Evolutionary conservation across 2,888 invertebrate genomes (phyloP).

Genomic region (Patella caerulea): DNA sequence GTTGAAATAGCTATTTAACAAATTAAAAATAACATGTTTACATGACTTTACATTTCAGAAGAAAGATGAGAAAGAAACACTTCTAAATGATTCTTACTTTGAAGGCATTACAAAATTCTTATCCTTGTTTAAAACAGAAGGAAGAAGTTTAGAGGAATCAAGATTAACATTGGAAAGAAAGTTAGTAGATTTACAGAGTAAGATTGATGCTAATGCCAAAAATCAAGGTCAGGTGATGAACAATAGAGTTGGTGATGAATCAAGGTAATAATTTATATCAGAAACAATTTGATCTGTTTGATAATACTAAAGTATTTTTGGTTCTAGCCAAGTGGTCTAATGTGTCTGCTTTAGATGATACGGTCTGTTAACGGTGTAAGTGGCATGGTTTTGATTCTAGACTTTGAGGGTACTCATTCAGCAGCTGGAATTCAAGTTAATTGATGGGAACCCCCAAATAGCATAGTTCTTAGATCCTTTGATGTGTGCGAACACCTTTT

Average conservation of each 20-base stretch:
- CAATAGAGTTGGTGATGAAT: background rate
- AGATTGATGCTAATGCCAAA: slow-evolving; percentile 52
- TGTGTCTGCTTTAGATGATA: too few relatives aligned
- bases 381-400: too few relatives aligned
- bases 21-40: background rate
- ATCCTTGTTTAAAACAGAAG: slow-evolving; percentile 45
- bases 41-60: background rate
- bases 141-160: slow-evolving; percentile 44
- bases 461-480: too few relatives aligned
- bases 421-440: too few relatives aligned
- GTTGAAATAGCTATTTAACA: too few relatives aligned
- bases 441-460: too few relatives aligned
- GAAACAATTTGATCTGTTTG: too few relatives aligned
- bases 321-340: too few relatives aligned
- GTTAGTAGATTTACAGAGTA: slow-evolving; percentile 51
- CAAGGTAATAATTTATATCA: background rate
- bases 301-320: too few relatives aligned
- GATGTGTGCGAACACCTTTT: too few relatives aligned
- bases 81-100: slow-evolving; percentile 23
- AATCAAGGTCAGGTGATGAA: slow-evolving; percentile 35
- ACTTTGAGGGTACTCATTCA: too few relatives aligned
- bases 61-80: background rate
- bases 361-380: too few relatives aligned
- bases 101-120: slow-evolving; percentile 48
- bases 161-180: slow-evolving; percentile 49